A percentile compares a stretch with the other conserved stretches of the same genome.
These are phyloP conservation scores for Lutjanus argentimaculatus DNA, from an alignment of 2,797 vertebrate genomes.

Conservation along the genomic window DNA sequence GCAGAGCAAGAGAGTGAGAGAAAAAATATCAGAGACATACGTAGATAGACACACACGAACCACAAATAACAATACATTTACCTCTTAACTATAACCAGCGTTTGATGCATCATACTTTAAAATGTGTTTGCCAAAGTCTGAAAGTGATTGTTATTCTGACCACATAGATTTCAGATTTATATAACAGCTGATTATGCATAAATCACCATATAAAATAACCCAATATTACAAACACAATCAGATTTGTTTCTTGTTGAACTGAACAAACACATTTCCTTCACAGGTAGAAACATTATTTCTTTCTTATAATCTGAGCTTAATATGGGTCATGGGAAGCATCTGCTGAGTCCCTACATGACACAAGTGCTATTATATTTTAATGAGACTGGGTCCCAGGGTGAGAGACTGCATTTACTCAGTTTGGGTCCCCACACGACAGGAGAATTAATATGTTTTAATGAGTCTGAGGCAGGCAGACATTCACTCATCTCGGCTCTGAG, in stretches of 20 bases:
- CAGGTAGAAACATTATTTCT: slow-evolving; percentile 38
- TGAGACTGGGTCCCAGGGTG: slow-evolving; percentile 58
- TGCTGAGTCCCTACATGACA: slow-evolving; percentile 61
- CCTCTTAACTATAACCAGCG: not conserved
- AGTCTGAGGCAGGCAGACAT: slow-evolving; percentile 36
- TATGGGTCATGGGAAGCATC: slow-evolving; percentile 42
- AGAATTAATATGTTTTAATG: slow-evolving; percentile 73
- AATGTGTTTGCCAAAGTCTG: not conserved
- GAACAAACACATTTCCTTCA: slow-evolving; percentile 24
- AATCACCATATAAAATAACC: not conserved
- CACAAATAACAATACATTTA: not conserved
- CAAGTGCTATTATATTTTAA: slow-evolving; percentile 67
- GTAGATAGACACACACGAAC: not conserved
- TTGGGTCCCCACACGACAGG: slow-evolving; percentile 43
- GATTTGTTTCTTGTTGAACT: slow-evolving; percentile 14
- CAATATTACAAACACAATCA: not conserved
- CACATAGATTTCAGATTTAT: not conserved
- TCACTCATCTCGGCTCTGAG: slow-evolving; percentile 34
- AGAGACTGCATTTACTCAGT: slow-evolving; percentile 47
- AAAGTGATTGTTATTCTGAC: not conserved
- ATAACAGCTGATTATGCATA: not conserved
- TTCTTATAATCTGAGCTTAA: slow-evolving; percentile 42
- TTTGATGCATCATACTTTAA: slow-evolving; percentile 3
- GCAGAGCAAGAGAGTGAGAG: slow-evolving; percentile 10
- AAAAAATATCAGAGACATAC: slow-evolving; percentile 1